These are phyloP conservation scores for Cinclus cinclus DNA, from an alignment of 2,113 vertebrate genomes.

Conservation along the genomic window DNA sequence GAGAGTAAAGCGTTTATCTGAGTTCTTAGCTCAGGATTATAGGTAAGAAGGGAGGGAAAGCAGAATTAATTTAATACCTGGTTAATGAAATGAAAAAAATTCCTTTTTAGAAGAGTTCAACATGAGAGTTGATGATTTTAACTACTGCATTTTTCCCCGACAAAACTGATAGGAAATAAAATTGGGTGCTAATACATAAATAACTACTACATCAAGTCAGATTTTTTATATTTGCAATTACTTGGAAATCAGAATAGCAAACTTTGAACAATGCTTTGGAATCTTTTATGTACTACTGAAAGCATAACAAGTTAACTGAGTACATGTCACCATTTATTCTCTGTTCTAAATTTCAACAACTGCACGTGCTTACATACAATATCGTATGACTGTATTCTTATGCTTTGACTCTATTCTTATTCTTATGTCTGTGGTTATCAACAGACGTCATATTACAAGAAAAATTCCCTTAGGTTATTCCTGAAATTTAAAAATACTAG, in stretches of 20 bases:
- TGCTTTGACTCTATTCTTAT: background rate
- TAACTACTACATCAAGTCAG: background rate
- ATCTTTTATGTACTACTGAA: background rate
- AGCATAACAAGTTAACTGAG: background rate
- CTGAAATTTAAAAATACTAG: background rate
- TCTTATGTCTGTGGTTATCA: background rate
- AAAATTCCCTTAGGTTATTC: background rate
- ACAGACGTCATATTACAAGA: background rate
- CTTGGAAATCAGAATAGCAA: background rate
- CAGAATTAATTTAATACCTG: background rate
- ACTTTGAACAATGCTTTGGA: background rate
- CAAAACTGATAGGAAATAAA: background rate
- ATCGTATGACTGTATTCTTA: background rate
- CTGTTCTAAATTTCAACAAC: background rate
- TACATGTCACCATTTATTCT: background rate
- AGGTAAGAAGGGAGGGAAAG: background rate
- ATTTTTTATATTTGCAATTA: background rate
- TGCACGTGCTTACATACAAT: background rate
- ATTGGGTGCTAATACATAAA: background rate
- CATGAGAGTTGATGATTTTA: background rate
- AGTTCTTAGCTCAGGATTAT: background rate
- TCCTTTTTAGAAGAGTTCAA: background rate
- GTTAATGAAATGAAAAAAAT: background rate
- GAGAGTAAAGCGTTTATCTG: background rate
- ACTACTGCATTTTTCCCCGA: fast-evolving